Percentiles rank a stretch among this genome's conserved stretches.
Evolutionary conservation across 2,113 vertebrate species (phyloP).

Genomic region (Spea multiplicata): DNA sequence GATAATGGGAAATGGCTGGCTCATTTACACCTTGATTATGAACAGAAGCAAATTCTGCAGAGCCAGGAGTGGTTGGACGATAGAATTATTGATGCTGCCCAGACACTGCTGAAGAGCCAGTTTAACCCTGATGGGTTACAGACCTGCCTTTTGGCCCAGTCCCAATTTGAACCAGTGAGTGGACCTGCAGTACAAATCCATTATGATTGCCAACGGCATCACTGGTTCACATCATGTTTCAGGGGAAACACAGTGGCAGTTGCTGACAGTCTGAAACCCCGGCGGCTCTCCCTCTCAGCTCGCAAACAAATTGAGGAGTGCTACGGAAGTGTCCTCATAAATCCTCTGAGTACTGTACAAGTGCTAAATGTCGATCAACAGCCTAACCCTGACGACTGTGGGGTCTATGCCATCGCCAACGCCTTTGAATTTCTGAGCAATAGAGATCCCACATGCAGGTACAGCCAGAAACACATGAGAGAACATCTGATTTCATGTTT

Average conservation of each 20-base stretch:
- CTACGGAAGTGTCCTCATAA: background rate
- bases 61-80: background rate
- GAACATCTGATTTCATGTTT: background rate
- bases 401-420: constrained; percentile 1
- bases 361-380: background rate
- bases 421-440: background rate
- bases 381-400: background rate
- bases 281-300: background rate
- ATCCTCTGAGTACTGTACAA: background rate
- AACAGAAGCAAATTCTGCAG: background rate
- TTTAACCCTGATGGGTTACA: background rate
- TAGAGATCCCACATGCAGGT: background rate
- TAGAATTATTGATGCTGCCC: background rate
- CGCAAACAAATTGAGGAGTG: background rate
- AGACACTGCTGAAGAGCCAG: background rate
- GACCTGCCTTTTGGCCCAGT: background rate
- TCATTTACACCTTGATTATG: no score
- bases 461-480: background rate
- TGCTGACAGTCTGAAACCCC: background rate
- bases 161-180: background rate
- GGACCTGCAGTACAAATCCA: constrained; percentile 1
- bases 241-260: background rate
- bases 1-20: no score
- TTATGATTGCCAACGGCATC: background rate
- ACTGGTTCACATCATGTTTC: background rate